Evolutionary conservation across 30 jellyfish, hydroid and myxozoan genomes (phyloP).

Genomic region (Pseudorhiza aurosa): DNA sequence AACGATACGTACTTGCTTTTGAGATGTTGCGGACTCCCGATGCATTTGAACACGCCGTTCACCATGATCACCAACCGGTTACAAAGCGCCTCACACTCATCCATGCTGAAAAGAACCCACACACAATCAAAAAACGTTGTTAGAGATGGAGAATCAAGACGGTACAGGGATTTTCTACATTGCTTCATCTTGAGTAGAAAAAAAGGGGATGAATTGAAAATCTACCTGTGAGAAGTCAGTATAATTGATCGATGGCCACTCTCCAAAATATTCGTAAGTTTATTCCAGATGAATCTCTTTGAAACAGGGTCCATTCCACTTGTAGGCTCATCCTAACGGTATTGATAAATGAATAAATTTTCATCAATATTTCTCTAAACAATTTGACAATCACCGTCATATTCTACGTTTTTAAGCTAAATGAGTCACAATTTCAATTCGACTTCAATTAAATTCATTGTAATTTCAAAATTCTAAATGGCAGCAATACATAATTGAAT

Average conservation of each 20-base stretch:
- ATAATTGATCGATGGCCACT: constrained; percentile 77
- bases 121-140: background rate
- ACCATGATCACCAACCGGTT: constrained; percentile 96
- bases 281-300: constrained; percentile 91
- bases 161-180: too few relatives aligned
- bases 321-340: constrained; percentile 99
- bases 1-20: constrained; percentile 75
- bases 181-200: too few relatives aligned
- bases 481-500: too few relatives aligned
- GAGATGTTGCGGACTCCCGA: constrained; percentile 90
- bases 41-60: constrained; percentile 90
- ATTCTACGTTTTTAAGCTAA: too few relatives aligned
- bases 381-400: too few relatives aligned
- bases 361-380: background rate
- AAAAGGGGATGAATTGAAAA: background rate
- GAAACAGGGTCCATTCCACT: constrained; percentile 99
- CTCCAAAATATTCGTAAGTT: constrained; percentile 53
- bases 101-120: constrained; percentile 72
- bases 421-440: too few relatives aligned
- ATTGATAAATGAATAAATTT: background rate
- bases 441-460: too few relatives aligned
- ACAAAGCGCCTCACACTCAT: constrained; percentile 98
- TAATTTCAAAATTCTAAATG: too few relatives aligned
- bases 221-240: constrained; percentile 95
- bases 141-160: background rate